Conservation (phyloP, 2,113 vertebrate genomes). For the Platanista minor region DNA sequence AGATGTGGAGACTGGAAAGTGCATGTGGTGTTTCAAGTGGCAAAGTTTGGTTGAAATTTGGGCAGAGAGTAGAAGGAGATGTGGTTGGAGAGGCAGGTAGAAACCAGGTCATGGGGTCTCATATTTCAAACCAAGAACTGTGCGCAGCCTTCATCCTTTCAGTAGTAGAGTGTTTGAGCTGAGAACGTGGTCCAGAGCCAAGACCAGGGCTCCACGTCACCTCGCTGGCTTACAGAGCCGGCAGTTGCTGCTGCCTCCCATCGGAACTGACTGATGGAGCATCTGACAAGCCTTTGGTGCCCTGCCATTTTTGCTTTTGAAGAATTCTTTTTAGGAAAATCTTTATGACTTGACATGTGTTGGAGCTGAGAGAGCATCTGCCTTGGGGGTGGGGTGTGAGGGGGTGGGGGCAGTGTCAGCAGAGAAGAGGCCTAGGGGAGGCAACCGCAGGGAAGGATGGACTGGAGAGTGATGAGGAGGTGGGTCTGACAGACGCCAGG, state of each 20-base stretch:
- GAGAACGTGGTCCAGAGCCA: background rate
- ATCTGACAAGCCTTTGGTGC: background rate
- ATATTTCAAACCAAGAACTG: background rate
- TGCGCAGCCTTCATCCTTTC: background rate
- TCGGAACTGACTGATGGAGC: background rate
- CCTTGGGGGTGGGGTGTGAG: background rate
- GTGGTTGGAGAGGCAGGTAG: background rate
- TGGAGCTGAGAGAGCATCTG: background rate
- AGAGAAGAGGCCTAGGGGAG: background rate
- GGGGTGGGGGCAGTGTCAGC: background rate
- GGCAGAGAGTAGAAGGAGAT: background rate
- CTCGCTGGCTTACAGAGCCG: too few species aligned
- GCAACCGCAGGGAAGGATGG: background rate
- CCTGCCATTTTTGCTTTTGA: background rate
- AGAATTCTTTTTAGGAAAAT: background rate
- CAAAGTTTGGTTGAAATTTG: background rate
- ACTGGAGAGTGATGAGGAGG: background rate
- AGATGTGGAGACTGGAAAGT: background rate
- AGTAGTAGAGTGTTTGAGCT: conserved; percentile 80
- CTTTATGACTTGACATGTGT: background rate
- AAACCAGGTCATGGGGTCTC: background rate
- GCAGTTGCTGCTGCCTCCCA: background rate
- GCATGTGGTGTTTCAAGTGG: background rate
- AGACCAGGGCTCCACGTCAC: background rate
- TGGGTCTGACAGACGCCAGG: background rate